Conservation (phyloP, 2,888 invertebrate genomes). For the Dynastes grantii region DNA sequence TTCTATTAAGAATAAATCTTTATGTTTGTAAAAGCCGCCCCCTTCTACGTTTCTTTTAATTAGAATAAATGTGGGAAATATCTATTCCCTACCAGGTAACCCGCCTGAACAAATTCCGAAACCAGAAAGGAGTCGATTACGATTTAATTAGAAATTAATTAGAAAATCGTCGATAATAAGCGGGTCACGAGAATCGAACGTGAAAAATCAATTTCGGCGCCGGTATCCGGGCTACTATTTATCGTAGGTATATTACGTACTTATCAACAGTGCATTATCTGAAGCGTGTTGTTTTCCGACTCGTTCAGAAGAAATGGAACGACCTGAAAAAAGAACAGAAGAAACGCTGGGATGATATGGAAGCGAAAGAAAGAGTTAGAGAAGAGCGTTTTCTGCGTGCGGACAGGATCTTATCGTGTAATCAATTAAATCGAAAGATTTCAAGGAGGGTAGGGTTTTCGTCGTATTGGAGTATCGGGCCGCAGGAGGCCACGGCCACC, state of each 20-base stretch:
- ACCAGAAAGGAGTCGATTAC: slow-evolving; percentile 18
- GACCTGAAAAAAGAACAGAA: slow-evolving; percentile 55
- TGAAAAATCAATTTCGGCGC: slow-evolving; percentile 58
- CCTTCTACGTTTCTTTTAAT: too few species aligned
- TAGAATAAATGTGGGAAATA: too few species aligned
- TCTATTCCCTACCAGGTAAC: too few species aligned
- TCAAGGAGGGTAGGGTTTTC: neutral
- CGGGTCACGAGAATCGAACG: slow-evolving; percentile 18
- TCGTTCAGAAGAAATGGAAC: slow-evolving; percentile 50
- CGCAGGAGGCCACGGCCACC: slow-evolving; percentile 58
- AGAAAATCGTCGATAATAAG: slow-evolving; percentile 21
- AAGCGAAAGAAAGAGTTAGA: neutral
- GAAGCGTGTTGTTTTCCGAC: slow-evolving; percentile 55
- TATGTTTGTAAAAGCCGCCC: too few species aligned
- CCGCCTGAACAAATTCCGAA: neutral
- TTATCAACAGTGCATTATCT: slow-evolving; percentile 60
- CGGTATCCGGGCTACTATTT: slow-evolving; percentile 56
- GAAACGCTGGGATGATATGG: slow-evolving; percentile 41
- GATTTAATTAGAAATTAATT: slow-evolving; percentile 41
- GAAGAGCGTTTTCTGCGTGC: slow-evolving; percentile 4
- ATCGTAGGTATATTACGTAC: slow-evolving; percentile 46
- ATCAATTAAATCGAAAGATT: slow-evolving; percentile 58
- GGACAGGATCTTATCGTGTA: slow-evolving; percentile 59
- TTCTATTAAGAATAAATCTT: too few species aligned
- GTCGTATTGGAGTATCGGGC: slow-evolving; percentile 49